Percentiles rank a stretch among this genome's conserved stretches.
These are phyloP conservation scores for Ferdinandea cuprea DNA, from an alignment of 2,888 invertebrate species.

Conservation along the genomic window DNA sequence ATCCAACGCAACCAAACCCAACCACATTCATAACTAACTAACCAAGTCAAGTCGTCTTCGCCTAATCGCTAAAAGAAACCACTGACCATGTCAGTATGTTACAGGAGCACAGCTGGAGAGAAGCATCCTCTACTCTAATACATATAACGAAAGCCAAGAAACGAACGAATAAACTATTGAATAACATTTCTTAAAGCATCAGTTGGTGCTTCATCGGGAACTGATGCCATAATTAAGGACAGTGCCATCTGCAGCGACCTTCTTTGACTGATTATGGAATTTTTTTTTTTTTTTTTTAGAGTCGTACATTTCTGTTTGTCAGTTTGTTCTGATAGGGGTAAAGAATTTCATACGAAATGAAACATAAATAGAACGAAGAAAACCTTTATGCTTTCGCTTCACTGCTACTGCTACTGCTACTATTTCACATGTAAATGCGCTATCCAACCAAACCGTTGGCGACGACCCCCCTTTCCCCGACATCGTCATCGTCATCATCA, in stretches of 20 bases:
- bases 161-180: slow-evolving; percentile 41
- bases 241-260: slow-evolving; percentile 72
- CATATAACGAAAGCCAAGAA: slow-evolving; percentile 15
- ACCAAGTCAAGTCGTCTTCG: slow-evolving; percentile 6
- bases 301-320: slow-evolving; percentile 17
- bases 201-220: slow-evolving; percentile 50
- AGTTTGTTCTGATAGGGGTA: slow-evolving; percentile 30
- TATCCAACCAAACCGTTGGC: slow-evolving; percentile 26
- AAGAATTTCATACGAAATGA: slow-evolving; percentile 27
- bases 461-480: neutral
- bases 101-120: slow-evolving; percentile 44
- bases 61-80: slow-evolving; percentile 19
- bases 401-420: slow-evolving; percentile 39
- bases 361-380: slow-evolving; percentile 52
- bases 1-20: slow-evolving; percentile 1
- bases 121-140: slow-evolving; percentile 4
- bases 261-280: slow-evolving; percentile 70
- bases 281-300: too few relatives aligned
- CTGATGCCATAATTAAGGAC: slow-evolving; percentile 71
- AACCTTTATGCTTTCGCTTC: slow-evolving; percentile 59
- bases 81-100: slow-evolving; percentile 56
- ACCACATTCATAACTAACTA: slow-evolving; percentile 9
- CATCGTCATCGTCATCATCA: slow-evolving; percentile 14
- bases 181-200: slow-evolving; percentile 62
- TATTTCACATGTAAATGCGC: slow-evolving; percentile 68